phyloP scores from a whole-genome alignment of 2,888 invertebrate species.

The Ryuthela nishihirai region DNA sequence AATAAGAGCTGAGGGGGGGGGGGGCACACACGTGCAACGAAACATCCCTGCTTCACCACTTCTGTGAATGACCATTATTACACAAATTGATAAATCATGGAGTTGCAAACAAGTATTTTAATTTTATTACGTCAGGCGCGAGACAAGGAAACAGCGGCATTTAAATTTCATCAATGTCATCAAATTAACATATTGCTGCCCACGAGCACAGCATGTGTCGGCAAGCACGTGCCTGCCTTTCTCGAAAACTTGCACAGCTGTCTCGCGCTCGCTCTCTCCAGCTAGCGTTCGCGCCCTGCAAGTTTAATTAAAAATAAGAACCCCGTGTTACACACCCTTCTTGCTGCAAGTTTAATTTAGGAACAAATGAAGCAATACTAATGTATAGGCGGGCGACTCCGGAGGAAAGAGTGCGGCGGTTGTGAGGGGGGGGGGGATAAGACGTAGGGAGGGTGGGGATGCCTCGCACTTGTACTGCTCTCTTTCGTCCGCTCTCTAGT shows the following conservation, averaged over 20 bases:
- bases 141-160: conserved; percentile 18
- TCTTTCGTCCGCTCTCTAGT: conserved; percentile 35
- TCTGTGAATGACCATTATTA: conserved; percentile 37
- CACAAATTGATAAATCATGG: conserved; percentile 38
- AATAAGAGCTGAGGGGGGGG: too few relatives aligned
- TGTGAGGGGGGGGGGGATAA: too few relatives aligned
- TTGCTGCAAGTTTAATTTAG: conserved; percentile 36
- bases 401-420: background rate
- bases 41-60: too few relatives aligned
- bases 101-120: conserved; percentile 38
- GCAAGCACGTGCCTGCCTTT: too few relatives aligned
- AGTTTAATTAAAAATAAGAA: conserved; percentile 39
- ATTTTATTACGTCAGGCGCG: conserved; percentile 36
- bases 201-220: too few relatives aligned
- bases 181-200: conserved; percentile 37
- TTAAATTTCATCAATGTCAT: conserved; percentile 38
- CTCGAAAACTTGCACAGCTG: too few relatives aligned
- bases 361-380: conserved; percentile 37
- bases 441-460: background rate
- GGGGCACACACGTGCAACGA: too few relatives aligned
- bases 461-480: conserved; percentile 23
- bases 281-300: conserved; percentile 18
- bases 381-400: conserved; percentile 8
- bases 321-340: conserved; percentile 34
- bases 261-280: conserved; percentile 18